Evolutionary conservation across 1,140 invertebrate genomes (phyloP).

Genomic region (Phthorimaea operculella): DNA sequence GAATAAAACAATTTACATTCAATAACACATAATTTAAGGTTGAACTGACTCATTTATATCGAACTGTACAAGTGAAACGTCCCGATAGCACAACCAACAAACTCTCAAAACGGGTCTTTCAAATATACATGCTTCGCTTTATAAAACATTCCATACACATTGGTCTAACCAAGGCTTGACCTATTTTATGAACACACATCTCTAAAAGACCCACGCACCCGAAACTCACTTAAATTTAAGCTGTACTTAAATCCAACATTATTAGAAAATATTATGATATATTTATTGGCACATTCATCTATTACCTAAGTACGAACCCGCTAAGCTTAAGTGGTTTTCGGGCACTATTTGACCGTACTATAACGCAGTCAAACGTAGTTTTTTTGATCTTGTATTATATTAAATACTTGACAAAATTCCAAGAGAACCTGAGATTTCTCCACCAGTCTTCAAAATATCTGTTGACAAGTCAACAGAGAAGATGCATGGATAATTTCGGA

Average conservation of each 20-base stretch:
- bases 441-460: too few species aligned
- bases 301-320: too few species aligned
- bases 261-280: too few species aligned
- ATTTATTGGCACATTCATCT: not conserved
- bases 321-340: not conserved
- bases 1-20: slow-evolving; percentile 65
- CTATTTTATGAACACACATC: too few species aligned
- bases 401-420: not conserved
- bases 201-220: too few species aligned
- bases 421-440: not conserved
- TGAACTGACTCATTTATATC: slow-evolving; percentile 55
- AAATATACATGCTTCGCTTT: too few species aligned
- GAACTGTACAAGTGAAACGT: slow-evolving; percentile 44
- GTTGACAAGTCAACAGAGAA: too few species aligned
- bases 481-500: not conserved
- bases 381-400: not conserved
- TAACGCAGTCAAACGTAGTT: not conserved
- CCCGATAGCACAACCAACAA: not conserved
- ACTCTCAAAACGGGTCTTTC: not conserved
- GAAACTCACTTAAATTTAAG: too few species aligned
- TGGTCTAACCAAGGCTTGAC: too few species aligned
- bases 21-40: slow-evolving; percentile 64
- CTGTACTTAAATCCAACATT: too few species aligned
- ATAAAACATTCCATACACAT: too few species aligned
- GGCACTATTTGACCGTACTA: not conserved